Conservation (phyloP, 2,888 invertebrate genomes). For the Meliscaeva auricollis region DNA sequence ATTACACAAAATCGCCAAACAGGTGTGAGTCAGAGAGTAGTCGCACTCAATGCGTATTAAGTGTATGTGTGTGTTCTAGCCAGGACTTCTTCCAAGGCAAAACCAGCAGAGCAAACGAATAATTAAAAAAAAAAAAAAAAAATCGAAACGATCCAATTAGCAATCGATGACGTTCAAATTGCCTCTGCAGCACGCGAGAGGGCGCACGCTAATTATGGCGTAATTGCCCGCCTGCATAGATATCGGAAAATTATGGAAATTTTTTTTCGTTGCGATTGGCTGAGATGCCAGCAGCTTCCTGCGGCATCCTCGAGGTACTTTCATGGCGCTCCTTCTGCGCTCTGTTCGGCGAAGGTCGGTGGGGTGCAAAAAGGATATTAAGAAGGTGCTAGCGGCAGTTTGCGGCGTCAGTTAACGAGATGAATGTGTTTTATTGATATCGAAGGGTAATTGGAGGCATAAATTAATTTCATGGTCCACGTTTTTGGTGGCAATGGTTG, state of each 20-base stretch:
- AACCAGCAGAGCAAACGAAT: slow-evolving; percentile 5
- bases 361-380: slow-evolving; percentile 73
- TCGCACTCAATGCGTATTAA: slow-evolving; percentile 4
- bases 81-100: slow-evolving; percentile 14
- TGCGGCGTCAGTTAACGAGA: slow-evolving; percentile 77
- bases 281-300: slow-evolving; percentile 58
- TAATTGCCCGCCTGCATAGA: slow-evolving; percentile 84
- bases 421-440: slow-evolving; percentile 84
- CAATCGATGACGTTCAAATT: slow-evolving; percentile 77
- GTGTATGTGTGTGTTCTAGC: slow-evolving; percentile 10
- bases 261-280: slow-evolving; percentile 69
- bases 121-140: slow-evolving; percentile 20
- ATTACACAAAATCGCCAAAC: slow-evolving; percentile 65
- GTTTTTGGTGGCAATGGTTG: slow-evolving; percentile 38
- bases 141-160: slow-evolving; percentile 77
- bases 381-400: slow-evolving; percentile 76
- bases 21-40: slow-evolving; percentile 58
- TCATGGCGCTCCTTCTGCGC: not conserved
- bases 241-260: slow-evolving; percentile 84
- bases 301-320: slow-evolving; percentile 29
- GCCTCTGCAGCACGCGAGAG: slow-evolving; percentile 67
- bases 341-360: not conserved
- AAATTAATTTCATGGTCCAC: slow-evolving; percentile 84
- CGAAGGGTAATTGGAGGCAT: slow-evolving; percentile 84
- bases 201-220: slow-evolving; percentile 83